phyloP scores from a whole-genome alignment of 2,888 invertebrate genomes.

The Hofmannophila pseudospretella region DNA sequence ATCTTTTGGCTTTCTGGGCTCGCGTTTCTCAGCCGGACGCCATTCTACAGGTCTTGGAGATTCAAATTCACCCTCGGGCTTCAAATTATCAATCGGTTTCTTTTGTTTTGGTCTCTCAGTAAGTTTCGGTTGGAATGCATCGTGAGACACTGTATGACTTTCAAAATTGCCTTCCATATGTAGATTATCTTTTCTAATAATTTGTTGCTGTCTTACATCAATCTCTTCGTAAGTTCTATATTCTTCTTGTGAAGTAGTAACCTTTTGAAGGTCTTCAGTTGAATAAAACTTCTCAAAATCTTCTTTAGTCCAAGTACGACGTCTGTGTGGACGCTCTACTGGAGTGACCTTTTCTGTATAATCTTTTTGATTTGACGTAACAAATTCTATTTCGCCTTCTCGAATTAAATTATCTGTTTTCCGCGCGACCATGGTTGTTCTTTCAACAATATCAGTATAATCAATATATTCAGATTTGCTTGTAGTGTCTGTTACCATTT shows the following conservation, averaged over 20 bases:
- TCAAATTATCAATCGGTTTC: slow-evolving; percentile 77
- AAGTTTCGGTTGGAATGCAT: slow-evolving; percentile 49
- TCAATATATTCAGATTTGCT: slow-evolving; percentile 82
- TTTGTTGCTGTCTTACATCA: slow-evolving; percentile 65
- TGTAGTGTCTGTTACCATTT: slow-evolving; percentile 84
- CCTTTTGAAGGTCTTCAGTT: slow-evolving; percentile 71
- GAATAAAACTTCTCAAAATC: slow-evolving; percentile 84
- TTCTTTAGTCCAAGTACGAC: slow-evolving; percentile 85
- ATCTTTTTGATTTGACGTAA: slow-evolving; percentile 81
- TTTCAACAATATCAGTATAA: slow-evolving; percentile 76
- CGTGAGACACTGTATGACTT: slow-evolving; percentile 56
- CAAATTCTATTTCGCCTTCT: slow-evolving; percentile 83
- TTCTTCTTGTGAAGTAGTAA: slow-evolving; percentile 83
- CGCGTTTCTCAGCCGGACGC: slow-evolving; percentile 51
- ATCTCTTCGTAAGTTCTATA: slow-evolving; percentile 79
- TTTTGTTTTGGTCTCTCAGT: slow-evolving; percentile 68
- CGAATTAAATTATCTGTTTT: slow-evolving; percentile 82
- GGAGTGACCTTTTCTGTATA: slow-evolving; percentile 78
- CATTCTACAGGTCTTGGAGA: slow-evolving; percentile 57
- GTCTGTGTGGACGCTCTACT: slow-evolving; percentile 77
- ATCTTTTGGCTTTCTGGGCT: slow-evolving; percentile 56
- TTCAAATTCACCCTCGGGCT: slow-evolving; percentile 77
- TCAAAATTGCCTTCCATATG: slow-evolving; percentile 73
- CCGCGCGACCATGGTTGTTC: slow-evolving; percentile 76
- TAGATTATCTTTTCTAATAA: slow-evolving; percentile 68